Conservation (phyloP, 1,140 invertebrate species). For the Lordiphosa clarofinis region DNA sequence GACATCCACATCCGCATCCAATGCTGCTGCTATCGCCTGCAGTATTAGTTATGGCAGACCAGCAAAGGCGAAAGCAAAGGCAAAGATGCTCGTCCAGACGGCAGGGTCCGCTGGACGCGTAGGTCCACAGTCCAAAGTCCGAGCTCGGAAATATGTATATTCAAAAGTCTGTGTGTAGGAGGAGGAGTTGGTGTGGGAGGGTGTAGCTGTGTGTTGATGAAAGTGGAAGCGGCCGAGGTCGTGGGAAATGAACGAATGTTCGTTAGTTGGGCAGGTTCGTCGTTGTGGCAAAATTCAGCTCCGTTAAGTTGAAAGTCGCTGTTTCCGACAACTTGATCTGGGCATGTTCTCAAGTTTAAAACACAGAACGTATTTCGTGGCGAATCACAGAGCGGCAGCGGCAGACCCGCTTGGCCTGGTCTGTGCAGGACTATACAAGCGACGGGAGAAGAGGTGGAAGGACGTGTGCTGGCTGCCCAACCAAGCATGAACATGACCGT, state of each 20-base stretch:
- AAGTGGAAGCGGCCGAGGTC: constrained; percentile 8
- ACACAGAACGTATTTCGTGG: constrained; percentile 33
- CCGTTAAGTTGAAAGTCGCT: constrained; percentile 56
- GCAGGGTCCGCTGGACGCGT: constrained; percentile 28
- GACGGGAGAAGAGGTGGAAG: not conserved
- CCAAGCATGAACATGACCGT: constrained; percentile 61
- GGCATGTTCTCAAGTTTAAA: constrained; percentile 66
- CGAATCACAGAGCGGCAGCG: constrained; percentile 15
- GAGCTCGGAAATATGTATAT: constrained; percentile 37
- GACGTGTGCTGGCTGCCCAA: constrained; percentile 39
- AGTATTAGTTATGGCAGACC: constrained; percentile 62
- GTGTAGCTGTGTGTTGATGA: constrained; percentile 14
- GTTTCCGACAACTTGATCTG: constrained; percentile 71
- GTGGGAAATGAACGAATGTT: constrained; percentile 33
- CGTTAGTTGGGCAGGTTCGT: constrained; percentile 28
- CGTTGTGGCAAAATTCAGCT: constrained; percentile 37
- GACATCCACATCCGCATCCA: constrained; percentile 59
- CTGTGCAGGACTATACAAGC: constrained; percentile 6
- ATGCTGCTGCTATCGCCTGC: constrained; percentile 42
- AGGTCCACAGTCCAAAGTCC: constrained; percentile 28
- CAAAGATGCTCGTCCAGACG: constrained; percentile 42
- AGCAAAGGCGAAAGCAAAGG: constrained; percentile 40
- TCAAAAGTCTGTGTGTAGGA: constrained; percentile 24
- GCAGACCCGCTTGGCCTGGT: constrained; percentile 6
- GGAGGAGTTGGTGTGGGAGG: constrained; percentile 7